These are phyloP conservation scores for Sympetrum striolatum DNA, from an alignment of 2,888 invertebrate species.

Conservation along the genomic window DNA sequence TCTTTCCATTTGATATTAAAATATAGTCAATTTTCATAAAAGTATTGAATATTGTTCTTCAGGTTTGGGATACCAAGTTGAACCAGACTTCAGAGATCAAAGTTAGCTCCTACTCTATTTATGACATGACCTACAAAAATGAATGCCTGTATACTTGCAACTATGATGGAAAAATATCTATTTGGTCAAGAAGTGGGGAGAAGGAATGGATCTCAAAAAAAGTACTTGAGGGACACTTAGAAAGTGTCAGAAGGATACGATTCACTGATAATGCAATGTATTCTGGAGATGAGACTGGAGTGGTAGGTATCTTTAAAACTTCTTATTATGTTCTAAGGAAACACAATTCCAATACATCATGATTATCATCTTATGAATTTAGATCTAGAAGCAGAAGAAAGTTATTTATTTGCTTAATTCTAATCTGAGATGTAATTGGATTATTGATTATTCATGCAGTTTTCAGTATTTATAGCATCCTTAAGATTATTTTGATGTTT, in stretches of 20 bases:
- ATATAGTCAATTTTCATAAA: neutral
- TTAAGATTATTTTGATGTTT: no score
- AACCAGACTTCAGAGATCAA: neutral
- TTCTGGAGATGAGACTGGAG: conserved; percentile 28
- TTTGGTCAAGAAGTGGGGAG: conserved; percentile 3
- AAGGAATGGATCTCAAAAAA: neutral
- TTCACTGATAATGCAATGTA: neutral
- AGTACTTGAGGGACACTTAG: neutral
- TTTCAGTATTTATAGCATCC: no score
- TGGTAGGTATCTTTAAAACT: neutral
- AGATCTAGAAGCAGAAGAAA: no score
- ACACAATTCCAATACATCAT: neutral
- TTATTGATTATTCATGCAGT: no score
- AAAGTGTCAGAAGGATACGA: neutral
- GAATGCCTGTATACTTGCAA: conserved; percentile 6
- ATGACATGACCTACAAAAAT: conserved; percentile 2
- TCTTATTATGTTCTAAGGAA: neutral
- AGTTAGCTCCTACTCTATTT: neutral
- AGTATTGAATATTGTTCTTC: neutral
- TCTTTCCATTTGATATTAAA: no score
- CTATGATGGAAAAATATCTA: conserved; percentile 24
- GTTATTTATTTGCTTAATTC: no score
- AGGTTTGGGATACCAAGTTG: conserved; percentile 22
- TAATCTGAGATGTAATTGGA: no score
- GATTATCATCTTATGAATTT: no score